phyloP scores from a whole-genome alignment of 2,113 vertebrate genomes.

The Ramphastos sulfuratus region DNA sequence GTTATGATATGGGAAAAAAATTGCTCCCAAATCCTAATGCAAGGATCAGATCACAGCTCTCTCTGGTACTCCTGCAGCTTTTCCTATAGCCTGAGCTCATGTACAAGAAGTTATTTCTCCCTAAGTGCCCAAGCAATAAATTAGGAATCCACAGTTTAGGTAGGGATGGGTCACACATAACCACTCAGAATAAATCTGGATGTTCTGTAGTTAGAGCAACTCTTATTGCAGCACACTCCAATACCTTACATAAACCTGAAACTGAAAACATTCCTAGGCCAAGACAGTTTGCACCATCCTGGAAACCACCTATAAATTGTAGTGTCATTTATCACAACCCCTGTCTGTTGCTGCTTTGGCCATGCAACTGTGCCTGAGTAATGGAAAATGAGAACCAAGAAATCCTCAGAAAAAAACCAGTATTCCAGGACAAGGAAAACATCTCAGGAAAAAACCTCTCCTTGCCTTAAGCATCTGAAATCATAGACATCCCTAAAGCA shows the following conservation, averaged over 20 bases:
- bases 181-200: neutral
- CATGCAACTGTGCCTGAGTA: neutral
- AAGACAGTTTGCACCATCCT: neutral
- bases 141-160: neutral
- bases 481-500: slow-evolving; percentile 31
- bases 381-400: neutral
- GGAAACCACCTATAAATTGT: neutral
- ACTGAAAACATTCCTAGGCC: neutral
- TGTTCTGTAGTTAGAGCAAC: neutral
- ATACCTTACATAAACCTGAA: neutral
- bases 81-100: neutral
- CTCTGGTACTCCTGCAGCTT: neutral
- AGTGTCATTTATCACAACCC: neutral
- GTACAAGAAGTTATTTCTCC: neutral
- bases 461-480: slow-evolving; percentile 24
- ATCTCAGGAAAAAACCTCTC: neutral
- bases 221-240: neutral
- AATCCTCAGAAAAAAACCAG: neutral
- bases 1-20: neutral
- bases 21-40: neutral
- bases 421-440: neutral
- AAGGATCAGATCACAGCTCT: neutral
- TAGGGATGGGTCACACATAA: neutral
- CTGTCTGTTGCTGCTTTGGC: neutral
- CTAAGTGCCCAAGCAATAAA: neutral